Evolutionary conservation across 2,113 vertebrate genomes (phyloP).

Genomic region (Argyrosomus japonicus): DNA sequence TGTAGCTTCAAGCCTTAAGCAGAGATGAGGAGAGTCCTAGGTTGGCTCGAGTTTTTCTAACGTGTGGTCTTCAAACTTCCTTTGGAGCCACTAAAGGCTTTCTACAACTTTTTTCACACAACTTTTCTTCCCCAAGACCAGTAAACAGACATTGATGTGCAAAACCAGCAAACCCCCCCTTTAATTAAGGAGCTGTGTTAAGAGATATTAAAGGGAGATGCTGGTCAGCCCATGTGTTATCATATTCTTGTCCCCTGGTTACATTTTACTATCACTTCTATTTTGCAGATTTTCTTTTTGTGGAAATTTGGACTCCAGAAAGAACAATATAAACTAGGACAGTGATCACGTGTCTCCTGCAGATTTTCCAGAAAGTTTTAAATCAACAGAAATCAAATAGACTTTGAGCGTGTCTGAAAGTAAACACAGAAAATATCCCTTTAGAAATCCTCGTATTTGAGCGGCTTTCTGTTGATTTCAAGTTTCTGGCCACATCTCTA

Average conservation of each 20-base stretch:
- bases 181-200: neutral
- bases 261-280: no score
- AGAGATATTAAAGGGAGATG: neutral
- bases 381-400: conserved; percentile 16
- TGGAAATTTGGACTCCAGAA: neutral
- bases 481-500: neutral
- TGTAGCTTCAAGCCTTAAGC: neutral
- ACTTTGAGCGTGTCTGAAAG: neutral
- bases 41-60: neutral
- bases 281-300: neutral
- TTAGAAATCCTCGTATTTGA: neutral
- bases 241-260: neutral
- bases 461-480: conserved; percentile 9
- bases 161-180: neutral
- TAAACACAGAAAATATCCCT: conserved; percentile 4
- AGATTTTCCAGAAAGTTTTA: conserved; percentile 10
- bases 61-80: neutral
- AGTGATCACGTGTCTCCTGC: neutral
- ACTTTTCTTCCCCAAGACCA: neutral
- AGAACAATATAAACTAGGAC: neutral
- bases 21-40: neutral
- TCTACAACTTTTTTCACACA: neutral
- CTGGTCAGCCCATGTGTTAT: neutral
- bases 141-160: neutral
- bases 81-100: neutral